These are phyloP conservation scores for Sarcophaga carnaria DNA, from an alignment of 2,888 invertebrate species.

Conservation along the genomic window DNA sequence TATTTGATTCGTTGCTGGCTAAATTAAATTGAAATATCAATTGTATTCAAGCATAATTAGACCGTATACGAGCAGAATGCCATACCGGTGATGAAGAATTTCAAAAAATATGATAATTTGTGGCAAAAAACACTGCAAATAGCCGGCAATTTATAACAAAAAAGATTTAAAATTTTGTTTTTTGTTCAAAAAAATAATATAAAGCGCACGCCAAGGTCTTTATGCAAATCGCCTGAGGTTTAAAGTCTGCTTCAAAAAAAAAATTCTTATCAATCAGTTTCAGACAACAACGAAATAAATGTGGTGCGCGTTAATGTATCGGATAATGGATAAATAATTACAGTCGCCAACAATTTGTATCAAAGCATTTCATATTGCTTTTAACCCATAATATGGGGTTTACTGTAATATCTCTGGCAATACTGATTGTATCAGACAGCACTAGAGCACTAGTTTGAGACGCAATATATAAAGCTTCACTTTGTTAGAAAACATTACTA, in stretches of 20 bases:
- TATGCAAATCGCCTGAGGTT: background rate
- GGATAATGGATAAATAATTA: background rate
- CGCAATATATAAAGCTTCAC: no score
- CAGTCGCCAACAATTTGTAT: background rate
- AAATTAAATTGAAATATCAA: constrained; percentile 48
- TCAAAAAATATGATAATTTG: no score
- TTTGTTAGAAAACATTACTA: no score
- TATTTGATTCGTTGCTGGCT: background rate
- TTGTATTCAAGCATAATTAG: constrained; percentile 2
- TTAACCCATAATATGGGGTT: background rate
- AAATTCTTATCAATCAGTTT: background rate
- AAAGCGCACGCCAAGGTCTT: background rate
- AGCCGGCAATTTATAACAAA: no score
- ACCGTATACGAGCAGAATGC: no score
- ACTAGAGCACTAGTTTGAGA: background rate
- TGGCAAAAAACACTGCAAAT: no score
- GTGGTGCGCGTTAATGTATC: background rate
- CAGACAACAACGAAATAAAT: background rate
- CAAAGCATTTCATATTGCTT: background rate
- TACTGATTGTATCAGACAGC: background rate
- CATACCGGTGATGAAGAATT: no score
- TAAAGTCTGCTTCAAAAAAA: background rate
- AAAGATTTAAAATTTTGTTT: no score
- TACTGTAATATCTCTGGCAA: background rate
- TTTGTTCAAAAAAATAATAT: no score